Evolutionary conservation across 2,113 vertebrate genomes (phyloP), one percentile per base, ranked within the genome.

Genomic region (Kryptolebias marmoratus): DNA sequence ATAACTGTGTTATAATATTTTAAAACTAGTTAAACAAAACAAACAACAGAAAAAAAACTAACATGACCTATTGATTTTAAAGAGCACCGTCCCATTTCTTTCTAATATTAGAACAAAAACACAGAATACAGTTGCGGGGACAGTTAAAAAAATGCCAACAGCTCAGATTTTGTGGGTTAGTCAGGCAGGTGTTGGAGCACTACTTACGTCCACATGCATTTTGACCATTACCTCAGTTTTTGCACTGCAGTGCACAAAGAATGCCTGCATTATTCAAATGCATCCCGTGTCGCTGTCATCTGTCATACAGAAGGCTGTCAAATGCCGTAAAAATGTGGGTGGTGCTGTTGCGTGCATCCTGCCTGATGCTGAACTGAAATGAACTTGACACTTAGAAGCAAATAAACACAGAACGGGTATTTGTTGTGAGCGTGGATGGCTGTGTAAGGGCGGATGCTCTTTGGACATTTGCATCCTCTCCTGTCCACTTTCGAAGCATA

Each of bases 211-310:
- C 49, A 32, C 0, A 49, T 53, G 69, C 27, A 49, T 74, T 56
- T 64, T 0, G 47, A 65, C 69, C 64, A 49, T 74, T 72, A 74
- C 63, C 62, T 73, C 44, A 32, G 56, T 58, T 30, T 62, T 68
- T 54, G 72, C 60, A 54, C 32, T 1, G 28, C 74, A 71, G 49
- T 18, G 36, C 54, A 45, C 74, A 12, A 50, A 62, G 64, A 67
- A 80, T 12, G 59, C 56, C 73, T 87, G 83, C 86, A 91, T 92
- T 89, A 92, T 92, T 93, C 89, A 91, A 71, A 87, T 89, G 80
- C 67, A 80, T 85, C 90, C 89, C 86, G 80, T 82, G 89, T 90
- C 77, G 80, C 76, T 54, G 88, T 87, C 89, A 89, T 92, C 87
- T 90, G 89, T 92, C 90, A 90, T 52, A 77, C 86, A 79, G 83